phyloP scores from a whole-genome alignment of 2,113 vertebrate genomes.

The Eclectus roratus region DNA sequence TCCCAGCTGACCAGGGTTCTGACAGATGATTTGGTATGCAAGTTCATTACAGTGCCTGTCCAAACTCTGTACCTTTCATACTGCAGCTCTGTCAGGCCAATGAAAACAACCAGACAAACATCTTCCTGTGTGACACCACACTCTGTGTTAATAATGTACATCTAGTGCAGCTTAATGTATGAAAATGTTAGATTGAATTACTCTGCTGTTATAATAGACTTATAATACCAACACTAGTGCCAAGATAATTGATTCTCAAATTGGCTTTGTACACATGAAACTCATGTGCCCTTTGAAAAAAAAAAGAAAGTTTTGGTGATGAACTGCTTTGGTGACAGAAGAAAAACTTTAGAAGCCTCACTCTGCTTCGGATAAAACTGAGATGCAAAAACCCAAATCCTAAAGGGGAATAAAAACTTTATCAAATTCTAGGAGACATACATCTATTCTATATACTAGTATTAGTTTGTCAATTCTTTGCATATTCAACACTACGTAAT shows the following conservation, averaged over 20 bases:
- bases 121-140: background rate
- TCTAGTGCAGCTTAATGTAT: accelerated
- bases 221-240: background rate
- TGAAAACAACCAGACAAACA: constrained; percentile 18
- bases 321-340: background rate
- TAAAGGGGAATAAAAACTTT: background rate
- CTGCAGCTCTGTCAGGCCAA: background rate
- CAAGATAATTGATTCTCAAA: background rate
- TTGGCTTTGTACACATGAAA: background rate
- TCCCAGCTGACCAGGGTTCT: background rate
- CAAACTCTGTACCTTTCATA: background rate
- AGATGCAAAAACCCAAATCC: background rate
- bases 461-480: background rate
- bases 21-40: background rate
- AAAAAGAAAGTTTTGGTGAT: background rate
- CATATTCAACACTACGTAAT: background rate
- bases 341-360: background rate
- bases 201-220: background rate
- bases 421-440: background rate
- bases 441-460: background rate
- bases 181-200: background rate
- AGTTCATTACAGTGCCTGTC: constrained; percentile 9
- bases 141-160: background rate
- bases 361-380: background rate
- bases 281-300: background rate